A percentile compares a stretch with the other conserved stretches of the same genome.
Evolutionary conservation across 2,888 invertebrate genomes (phyloP).

Genomic region (Polydrusus cervinus): DNA sequence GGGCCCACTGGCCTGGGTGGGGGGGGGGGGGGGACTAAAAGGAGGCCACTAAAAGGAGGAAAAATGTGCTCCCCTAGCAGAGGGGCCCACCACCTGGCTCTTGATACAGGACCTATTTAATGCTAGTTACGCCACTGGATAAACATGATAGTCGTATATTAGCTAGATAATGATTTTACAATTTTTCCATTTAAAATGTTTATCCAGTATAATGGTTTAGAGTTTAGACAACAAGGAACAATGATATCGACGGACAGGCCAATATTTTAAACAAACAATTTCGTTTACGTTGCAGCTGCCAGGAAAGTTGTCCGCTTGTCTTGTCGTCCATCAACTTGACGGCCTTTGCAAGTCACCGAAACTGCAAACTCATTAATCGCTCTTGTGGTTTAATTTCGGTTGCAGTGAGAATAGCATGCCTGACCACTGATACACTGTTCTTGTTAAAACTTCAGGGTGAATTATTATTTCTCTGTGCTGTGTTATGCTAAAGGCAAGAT

Average conservation of each 20-base stretch:
- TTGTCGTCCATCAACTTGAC: constrained; percentile 33
- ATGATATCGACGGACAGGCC: not conserved
- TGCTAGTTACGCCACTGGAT: too few species aligned
- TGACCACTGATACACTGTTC: constrained; percentile 27
- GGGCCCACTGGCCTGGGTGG: too few species aligned
- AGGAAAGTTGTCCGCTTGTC: constrained; percentile 29
- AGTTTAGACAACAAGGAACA: not conserved
- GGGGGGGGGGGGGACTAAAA: too few species aligned
- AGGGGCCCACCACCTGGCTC: too few species aligned
- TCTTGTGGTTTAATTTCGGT: constrained; percentile 35
- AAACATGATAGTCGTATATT: too few species aligned
- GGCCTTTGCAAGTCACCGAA: constrained; percentile 28
- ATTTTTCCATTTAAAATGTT: too few species aligned
- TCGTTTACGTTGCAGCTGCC: constrained; percentile 18
- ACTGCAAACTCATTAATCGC: constrained; percentile 28
- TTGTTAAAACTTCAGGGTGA: not conserved
- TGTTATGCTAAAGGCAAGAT: not conserved
- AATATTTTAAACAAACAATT: not conserved
- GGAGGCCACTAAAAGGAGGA: too few species aligned
- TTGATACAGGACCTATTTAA: too few species aligned
- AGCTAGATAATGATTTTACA: too few species aligned
- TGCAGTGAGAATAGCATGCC: constrained; percentile 9
- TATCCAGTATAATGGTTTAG: too few species aligned
- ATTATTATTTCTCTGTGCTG: too few species aligned
- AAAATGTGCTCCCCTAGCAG: too few species aligned